Conservation (phyloP, 2,888 invertebrate genomes). For the Megastigmus dorsalis region DNA sequence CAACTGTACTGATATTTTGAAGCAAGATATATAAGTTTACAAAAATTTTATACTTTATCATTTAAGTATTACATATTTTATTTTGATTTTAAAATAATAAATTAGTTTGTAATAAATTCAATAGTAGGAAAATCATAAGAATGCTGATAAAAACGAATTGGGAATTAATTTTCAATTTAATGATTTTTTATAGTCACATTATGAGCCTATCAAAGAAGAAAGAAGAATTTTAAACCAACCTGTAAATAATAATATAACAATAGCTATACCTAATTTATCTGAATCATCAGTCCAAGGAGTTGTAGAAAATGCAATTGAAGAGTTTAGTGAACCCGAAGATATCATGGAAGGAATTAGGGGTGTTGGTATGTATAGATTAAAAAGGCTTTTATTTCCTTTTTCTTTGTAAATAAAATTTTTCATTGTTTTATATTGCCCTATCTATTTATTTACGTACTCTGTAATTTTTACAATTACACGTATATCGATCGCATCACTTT, state of each 20-base stretch:
- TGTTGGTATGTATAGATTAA: conserved; percentile 83
- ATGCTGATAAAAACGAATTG: too few species aligned
- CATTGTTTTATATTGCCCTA: too few species aligned
- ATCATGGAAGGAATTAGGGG: conserved; percentile 90
- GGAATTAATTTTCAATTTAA: too few species aligned
- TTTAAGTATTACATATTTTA: not conserved
- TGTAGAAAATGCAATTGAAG: conserved; percentile 79
- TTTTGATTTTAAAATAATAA: not conserved
- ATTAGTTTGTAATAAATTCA: not conserved
- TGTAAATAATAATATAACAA: conserved; percentile 64
- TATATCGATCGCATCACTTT: too few species aligned
- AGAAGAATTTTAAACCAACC: conserved; percentile 67
- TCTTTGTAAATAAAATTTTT: too few species aligned
- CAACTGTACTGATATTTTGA: not conserved
- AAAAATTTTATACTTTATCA: not conserved
- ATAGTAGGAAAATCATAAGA: too few species aligned
- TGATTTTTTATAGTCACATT: conserved; percentile 65
- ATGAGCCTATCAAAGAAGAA: conserved; percentile 71
- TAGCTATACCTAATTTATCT: conserved; percentile 61
- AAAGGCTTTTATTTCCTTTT: too few species aligned
- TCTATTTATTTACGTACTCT: too few species aligned
- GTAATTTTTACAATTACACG: too few species aligned
- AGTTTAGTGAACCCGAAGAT: conserved; percentile 91
- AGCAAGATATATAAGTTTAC: not conserved
- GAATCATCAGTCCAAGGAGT: conserved; percentile 61